Evolutionary conservation across 2,888 invertebrate genomes (phyloP), one percentile per base, ranked within the genome.

Genomic region (Caenorhabditis sp.): DNA sequence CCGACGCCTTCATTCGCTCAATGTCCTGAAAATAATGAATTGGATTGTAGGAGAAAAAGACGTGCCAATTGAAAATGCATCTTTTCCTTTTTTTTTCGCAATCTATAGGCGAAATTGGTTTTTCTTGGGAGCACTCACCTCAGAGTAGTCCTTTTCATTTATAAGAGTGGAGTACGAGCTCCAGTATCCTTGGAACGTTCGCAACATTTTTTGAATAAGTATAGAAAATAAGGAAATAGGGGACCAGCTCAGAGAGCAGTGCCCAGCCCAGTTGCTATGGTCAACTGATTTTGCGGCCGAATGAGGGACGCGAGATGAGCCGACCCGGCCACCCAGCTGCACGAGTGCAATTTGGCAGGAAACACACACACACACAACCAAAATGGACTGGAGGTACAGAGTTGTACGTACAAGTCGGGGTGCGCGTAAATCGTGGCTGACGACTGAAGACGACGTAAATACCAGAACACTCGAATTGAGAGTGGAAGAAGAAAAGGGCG

Each of bases 1-100:
- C 95, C 89, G 95, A 92, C 53, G 93, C 93, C 45, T 95, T 95
- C 91, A 97, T 96, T 89, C 95, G 95, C 90, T 97, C 97, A 89
- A 97, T 92, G 58, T 94, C 95, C 95, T 96, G 90, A 52, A 92
- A 91, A 66, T 55, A 73, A 61, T 50, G 52, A 76, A 55, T 52
- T 80, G 70, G 39, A 58, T 61, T 24, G 55, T n/a, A 30, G 20
- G 26, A 35, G 43, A 52, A 74, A 27, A 39, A 50, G 41, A 56
- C 39, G 50, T 26, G 63, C 27, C 70, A 70, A 59, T 70, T 70
- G 48, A 56, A 48, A 15, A n/a, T 24, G 22, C 32, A 32, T 41
- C 22, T 30, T 43, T 22, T 55, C 56, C 26, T 48, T 17, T 41
- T 50, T 55, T 37, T 50, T 48, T 24, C 17, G 7, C 13, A 15